Base-by-base conservation (phyloP, 2,888 invertebrate species). In the Heterodera filipjevi region DNA sequence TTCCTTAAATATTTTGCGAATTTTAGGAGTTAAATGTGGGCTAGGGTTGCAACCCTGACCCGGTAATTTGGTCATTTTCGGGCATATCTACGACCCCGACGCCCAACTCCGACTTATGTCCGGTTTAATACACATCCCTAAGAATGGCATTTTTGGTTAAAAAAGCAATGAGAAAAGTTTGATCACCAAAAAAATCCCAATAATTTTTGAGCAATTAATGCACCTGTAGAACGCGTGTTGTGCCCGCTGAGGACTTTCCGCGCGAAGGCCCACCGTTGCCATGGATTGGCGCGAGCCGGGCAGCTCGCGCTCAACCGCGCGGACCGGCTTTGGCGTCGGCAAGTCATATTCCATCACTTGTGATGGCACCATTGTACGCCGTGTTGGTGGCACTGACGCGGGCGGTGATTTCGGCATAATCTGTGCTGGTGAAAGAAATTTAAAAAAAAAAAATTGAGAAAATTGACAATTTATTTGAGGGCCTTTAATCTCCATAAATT, bases 161-260 rank as follows among this genome's bases (percentile, higher is more conserved):
- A n/a, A n/a, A n/a, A 12, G 6, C 8, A 1, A 49, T 49, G 8
- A 19, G 16, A 49, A 49, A 49, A 12, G 46, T 10, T 16, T 12
- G 16, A 49, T 49, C 49, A 19, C 10, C 2, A 74, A n/a, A 72
- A 71, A 30, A 32, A 71, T 71, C 32, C 14, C 8, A 19, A 3
- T 49, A 19, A 19, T 49, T 16, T 19, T 19, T 19, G 5, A 12
- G 12, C 44, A 5, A 49, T 19, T 3, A 19, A 49, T 12, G 12
- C 49, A 89, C 89, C 89, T 89, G 86, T 88, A 87, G 83, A 86
- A 86, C 35, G 89, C 89, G 81, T 87, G 83, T 77, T 89, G 87
- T 30, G 87, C 89, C 74, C 84, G 79, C 76, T 86, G 88, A 8
- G 87, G 85, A 39, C 59, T 70, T 16, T 70, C 77, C 5, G 71